Conservation (phyloP, 2,888 invertebrate genomes). For the Siphonodentalium dalli region DNA sequence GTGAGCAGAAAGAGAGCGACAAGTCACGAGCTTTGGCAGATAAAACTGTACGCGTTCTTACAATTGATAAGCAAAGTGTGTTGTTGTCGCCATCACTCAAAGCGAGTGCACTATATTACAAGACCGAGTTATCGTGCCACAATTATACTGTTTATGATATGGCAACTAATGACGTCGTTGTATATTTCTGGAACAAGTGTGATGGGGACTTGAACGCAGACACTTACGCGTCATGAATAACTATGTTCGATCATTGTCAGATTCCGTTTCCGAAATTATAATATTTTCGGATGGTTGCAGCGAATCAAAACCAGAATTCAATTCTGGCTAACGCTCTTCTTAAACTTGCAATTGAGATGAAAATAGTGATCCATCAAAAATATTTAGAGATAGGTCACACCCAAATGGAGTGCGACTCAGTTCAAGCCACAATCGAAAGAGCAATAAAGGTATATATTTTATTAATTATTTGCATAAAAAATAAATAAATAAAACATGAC, state of each 20-base stretch:
- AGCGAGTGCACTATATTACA: constrained; percentile 19
- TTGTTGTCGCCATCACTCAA: constrained; percentile 13
- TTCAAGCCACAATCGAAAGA: too few species aligned
- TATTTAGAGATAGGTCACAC: constrained; percentile 8
- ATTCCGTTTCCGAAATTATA: constrained; percentile 8
- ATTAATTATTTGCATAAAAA: too few species aligned
- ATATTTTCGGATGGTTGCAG: constrained; percentile 14
- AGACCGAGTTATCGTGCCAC: constrained; percentile 21
- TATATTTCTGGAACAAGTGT: constrained; percentile 27
- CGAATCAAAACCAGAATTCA: constrained; percentile 14
- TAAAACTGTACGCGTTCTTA: constrained; percentile 14
- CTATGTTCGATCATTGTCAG: neutral
- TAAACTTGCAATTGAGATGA: constrained; percentile 6
- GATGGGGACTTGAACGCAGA: constrained; percentile 23
- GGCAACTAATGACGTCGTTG: neutral
- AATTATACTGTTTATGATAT: constrained; percentile 26
- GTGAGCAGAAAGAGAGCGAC: constrained; percentile 1
- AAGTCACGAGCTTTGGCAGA: constrained; percentile 14
- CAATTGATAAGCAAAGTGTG: constrained; percentile 17
- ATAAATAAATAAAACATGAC: too few species aligned
- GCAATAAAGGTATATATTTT: too few species aligned
- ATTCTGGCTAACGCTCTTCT: constrained; percentile 17
- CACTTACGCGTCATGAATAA: constrained; percentile 13
- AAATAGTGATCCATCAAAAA: constrained; percentile 7
- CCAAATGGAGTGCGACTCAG: too few species aligned